Conservation (phyloP, 1,140 invertebrate species). For the Heliconius melpomene region DNA sequence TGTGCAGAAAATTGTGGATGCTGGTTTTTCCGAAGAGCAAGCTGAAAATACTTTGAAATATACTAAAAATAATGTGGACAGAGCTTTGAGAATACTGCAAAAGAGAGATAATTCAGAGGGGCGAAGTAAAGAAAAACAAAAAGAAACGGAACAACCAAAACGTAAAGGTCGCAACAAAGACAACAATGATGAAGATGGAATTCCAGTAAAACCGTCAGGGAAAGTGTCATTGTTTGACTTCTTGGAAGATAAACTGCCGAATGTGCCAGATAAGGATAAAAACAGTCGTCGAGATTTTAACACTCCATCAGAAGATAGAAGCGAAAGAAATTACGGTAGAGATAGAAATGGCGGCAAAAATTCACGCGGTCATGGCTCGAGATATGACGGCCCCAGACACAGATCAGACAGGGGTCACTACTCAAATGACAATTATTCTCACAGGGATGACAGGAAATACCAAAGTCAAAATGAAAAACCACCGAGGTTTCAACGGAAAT, state of each 20-base stretch:
- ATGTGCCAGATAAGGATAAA: constrained; percentile 78
- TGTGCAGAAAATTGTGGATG: constrained; percentile 90
- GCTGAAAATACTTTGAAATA: constrained; percentile 87
- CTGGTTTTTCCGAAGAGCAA: constrained; percentile 89
- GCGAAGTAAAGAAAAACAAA: constrained; percentile 72
- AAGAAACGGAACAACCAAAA: constrained; percentile 67
- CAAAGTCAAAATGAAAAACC: constrained; percentile 75
- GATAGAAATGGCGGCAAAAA: constrained; percentile 64
- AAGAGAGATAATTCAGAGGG: constrained; percentile 80
- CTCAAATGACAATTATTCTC: constrained; percentile 61
- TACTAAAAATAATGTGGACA: constrained; percentile 87
- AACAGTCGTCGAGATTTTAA: constrained; percentile 60
- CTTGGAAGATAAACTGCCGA: constrained; percentile 90
- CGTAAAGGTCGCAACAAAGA: constrained; percentile 81
- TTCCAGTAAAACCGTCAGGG: constrained; percentile 88
- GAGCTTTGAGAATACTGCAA: constrained; percentile 86
- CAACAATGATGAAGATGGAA: constrained; percentile 82
- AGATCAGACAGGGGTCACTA: constrained; percentile 63
- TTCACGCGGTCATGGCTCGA: constrained; percentile 56
- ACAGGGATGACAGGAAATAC: constrained; percentile 74
- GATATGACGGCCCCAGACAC: constrained; percentile 64
- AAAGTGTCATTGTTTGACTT: constrained; percentile 94
- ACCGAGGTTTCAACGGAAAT: constrained; percentile 78
- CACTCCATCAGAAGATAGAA: constrained; percentile 57
- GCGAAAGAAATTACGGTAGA: constrained; percentile 58